phyloP scores from a whole-genome alignment of 1,140 invertebrate genomes.

The Tenebrio molitor region DNA sequence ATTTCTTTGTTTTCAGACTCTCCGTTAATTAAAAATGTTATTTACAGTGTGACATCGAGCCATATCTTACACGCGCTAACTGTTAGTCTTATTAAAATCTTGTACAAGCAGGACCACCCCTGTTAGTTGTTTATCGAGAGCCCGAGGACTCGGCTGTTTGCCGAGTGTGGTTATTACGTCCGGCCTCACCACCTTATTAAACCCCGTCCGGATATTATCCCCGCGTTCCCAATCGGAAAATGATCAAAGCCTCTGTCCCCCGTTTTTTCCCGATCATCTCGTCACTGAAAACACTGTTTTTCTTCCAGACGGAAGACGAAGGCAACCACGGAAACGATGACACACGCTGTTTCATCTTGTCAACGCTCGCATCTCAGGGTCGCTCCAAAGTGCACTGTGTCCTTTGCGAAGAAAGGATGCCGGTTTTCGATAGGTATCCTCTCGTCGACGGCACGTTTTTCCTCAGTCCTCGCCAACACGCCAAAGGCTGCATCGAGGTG shows the following conservation, averaged over 20 bases:
- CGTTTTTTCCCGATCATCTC: too few relatives aligned
- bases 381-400: constrained; percentile 88
- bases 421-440: constrained; percentile 97
- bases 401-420: constrained; percentile 88
- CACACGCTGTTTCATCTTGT: constrained; percentile 92
- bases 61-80: not conserved
- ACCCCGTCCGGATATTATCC: constrained; percentile 50
- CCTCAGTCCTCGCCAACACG: constrained; percentile 91
- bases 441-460: constrained; percentile 98
- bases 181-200: constrained; percentile 51
- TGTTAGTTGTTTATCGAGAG: not conserved
- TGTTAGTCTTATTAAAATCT: constrained; percentile 44
- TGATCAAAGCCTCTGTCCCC: constrained; percentile 29
- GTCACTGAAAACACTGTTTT: too few relatives aligned
- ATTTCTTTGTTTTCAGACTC: not conserved
- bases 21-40: constrained; percentile 8
- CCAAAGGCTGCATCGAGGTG: constrained; percentile 86
- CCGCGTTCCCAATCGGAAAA: constrained; percentile 28
- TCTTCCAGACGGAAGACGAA: constrained; percentile 93
- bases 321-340: constrained; percentile 98
- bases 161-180: constrained; percentile 54
- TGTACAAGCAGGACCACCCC: constrained; percentile 23
- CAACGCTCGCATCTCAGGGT: constrained; percentile 87
- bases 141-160: constrained; percentile 49
- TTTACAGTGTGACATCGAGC: not conserved